Evolutionary conservation across 2,797 vertebrate species (phyloP).

Genomic region (Coregonus sp.): DNA sequence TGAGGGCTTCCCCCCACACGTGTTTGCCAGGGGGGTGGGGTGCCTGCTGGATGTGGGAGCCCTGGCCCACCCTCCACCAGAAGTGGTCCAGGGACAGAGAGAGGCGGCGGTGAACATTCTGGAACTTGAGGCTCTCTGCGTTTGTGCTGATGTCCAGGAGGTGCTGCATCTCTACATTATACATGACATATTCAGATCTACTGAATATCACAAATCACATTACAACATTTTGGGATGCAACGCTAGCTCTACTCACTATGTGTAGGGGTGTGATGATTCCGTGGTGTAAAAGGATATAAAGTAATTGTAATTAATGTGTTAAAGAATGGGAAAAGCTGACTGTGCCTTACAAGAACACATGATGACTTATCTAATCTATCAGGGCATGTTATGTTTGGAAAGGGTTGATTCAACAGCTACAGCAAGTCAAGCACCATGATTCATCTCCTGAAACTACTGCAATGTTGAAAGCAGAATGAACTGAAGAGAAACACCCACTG

Average conservation of each 20-base stretch:
- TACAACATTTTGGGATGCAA: not conserved
- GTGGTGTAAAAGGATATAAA: not conserved
- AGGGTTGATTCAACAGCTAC: slow-evolving; percentile 12
- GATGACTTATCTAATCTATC: slow-evolving; percentile 54
- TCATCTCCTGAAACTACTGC: not conserved
- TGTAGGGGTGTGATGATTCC: too few relatives aligned
- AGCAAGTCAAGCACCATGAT: not conserved
- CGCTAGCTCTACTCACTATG: not conserved
- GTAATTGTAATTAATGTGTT: slow-evolving; percentile 43
- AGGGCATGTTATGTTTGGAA: slow-evolving; percentile 33
- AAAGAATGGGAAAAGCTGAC: slow-evolving; percentile 24
- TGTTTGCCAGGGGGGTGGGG: slow-evolving; percentile 93
- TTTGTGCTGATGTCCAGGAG: slow-evolving; percentile 71
- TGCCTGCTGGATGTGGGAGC: slow-evolving; percentile 96
- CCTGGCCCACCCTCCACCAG: slow-evolving; percentile 96
- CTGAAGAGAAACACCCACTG: not conserved
- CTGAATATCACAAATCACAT: not conserved
- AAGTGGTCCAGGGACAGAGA: slow-evolving; percentile 89
- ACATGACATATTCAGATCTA: slow-evolving; percentile 3
- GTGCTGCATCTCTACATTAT: slow-evolving; percentile 73
- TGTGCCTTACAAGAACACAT: slow-evolving; percentile 31
- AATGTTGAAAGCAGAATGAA: not conserved
- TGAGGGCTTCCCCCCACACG: slow-evolving; percentile 94
- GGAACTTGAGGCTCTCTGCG: slow-evolving; percentile 77
- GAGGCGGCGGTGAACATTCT: slow-evolving; percentile 83